phyloP scores from a whole-genome alignment of 2,888 invertebrate genomes.

The Meloe dianella region DNA sequence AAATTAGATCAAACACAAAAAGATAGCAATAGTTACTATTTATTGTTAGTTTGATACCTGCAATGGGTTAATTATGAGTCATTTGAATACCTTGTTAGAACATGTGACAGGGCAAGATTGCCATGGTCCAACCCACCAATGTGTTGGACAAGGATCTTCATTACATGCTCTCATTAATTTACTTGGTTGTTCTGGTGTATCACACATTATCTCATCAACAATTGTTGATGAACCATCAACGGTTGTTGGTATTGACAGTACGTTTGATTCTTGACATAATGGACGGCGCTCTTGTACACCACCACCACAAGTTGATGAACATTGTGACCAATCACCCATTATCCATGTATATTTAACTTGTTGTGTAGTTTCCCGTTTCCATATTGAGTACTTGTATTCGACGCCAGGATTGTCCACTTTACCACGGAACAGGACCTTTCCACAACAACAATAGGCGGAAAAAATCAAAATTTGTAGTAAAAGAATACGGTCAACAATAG shows the following conservation, averaged over 20 bases:
- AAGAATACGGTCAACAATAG: too few relatives aligned
- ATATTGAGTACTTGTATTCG: conserved; percentile 82
- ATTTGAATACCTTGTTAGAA: conserved; percentile 50
- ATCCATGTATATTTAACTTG: conserved; percentile 74
- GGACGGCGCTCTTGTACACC: conserved; percentile 69
- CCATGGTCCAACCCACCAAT: conserved; percentile 91
- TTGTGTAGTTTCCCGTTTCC: conserved; percentile 65
- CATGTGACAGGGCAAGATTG: conserved; percentile 79
- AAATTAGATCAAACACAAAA: background rate
- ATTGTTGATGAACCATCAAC: conserved; percentile 53
- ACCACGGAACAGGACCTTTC: conserved; percentile 74
- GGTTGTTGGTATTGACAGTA: conserved; percentile 59
- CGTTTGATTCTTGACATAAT: conserved; percentile 58
- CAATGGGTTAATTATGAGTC: background rate
- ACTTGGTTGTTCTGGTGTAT: conserved; percentile 61
- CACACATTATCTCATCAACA: conserved; percentile 55
- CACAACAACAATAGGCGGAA: background rate
- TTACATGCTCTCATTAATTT: conserved; percentile 72
- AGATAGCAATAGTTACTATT: background rate
- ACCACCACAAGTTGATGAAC: conserved; percentile 78
- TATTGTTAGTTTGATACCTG: background rate
- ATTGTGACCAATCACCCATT: conserved; percentile 81
- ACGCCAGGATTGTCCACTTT: conserved; percentile 80
- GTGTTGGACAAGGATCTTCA: conserved; percentile 70
- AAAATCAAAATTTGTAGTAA: too few relatives aligned